Base-by-base conservation (phyloP, 2,888 invertebrate species). In the Melolontha melolontha region DNA sequence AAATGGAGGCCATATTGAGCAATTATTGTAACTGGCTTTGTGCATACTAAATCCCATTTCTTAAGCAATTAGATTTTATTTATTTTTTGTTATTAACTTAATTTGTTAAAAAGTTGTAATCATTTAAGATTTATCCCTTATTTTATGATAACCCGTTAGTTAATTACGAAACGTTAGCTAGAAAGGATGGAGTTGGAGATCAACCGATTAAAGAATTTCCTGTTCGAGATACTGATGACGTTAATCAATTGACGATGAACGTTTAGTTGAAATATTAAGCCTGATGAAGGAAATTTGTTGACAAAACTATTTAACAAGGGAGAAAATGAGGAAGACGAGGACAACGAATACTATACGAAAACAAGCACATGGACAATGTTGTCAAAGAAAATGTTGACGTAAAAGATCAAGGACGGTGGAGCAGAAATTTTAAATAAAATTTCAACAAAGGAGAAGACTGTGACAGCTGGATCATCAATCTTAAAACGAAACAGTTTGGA, bases 161-260 rank as follows among this genome's bases (percentile, higher is more conserved):
- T n/a, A n/a, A n/a, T n/a, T n/a, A n/a, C 72, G 70, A 75, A 0
- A 77, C 74, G 0, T 8, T 11, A 0, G 0, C 69, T 0, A 49
- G 44, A 0, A 86, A 86, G 5, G 82, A 83, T 22, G 82, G 83
- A 67, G 85, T 86, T 1, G 83, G 84, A 0, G 73, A 85, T 84
- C 49, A 82, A 84, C 17, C 73, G 83, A 41, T 79, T 81, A 71
- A 76, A 83, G 66, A 66, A 17, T 27, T 57, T 22, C 10, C 42
- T 1, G 47, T 34, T 10, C 12, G 22, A 12, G 62, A 59, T 1
- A 85, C 85, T 66, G 80, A 83, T 1, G 77, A 80, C 12, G 85
- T 84, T 1, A 85, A 85, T 71, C 67, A 8, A 70, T 78, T 27
- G 85, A 85, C 63, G 74, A 76, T 49, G 78, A 76, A 11, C 81